phyloP scores from a whole-genome alignment of 2,797 vertebrate species.

The Ctenopoma multispine region DNA sequence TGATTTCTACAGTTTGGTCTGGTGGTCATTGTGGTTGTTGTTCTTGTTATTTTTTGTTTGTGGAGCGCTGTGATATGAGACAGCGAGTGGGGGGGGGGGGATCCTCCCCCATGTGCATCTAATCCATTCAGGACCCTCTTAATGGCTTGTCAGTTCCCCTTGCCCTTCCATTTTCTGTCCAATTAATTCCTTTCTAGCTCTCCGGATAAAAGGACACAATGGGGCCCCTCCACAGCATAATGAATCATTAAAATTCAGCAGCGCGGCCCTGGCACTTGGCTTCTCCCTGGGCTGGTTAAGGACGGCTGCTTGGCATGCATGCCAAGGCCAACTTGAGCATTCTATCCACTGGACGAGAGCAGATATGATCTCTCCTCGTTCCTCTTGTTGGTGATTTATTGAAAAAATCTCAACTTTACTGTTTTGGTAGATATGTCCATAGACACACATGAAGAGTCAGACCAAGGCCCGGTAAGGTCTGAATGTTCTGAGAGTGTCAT shows the following conservation, averaged over 20 bases:
- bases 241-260: conserved; percentile 99
- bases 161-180: conserved; percentile 99
- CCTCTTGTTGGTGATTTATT: conserved; percentile 41
- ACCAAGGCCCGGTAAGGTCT: too few species aligned
- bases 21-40: conserved; percentile 80
- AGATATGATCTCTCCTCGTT: conserved; percentile 66
- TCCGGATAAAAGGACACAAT: conserved; percentile 98
- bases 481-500: background rate
- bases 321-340: conserved; percentile 85
- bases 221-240: conserved; percentile 89
- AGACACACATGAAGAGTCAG: background rate
- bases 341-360: conserved; percentile 80
- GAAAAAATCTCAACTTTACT: conserved; percentile 19
- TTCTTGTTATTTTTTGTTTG: conserved; percentile 80
- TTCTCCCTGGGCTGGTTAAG: conserved; percentile 84
- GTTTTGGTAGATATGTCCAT: background rate
- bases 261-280: conserved; percentile 89
- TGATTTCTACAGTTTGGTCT: conserved; percentile 78
- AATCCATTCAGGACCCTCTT: conserved; percentile 92
- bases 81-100: conserved; percentile 66
- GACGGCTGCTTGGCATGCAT: conserved; percentile 87
- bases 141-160: conserved; percentile 97
- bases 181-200: conserved; percentile 99
- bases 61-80: conserved; percentile 81
- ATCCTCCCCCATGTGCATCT: conserved; percentile 88